phyloP scores from a whole-genome alignment of 2,797 vertebrate genomes.

The Halcyon chelicuti region DNA sequence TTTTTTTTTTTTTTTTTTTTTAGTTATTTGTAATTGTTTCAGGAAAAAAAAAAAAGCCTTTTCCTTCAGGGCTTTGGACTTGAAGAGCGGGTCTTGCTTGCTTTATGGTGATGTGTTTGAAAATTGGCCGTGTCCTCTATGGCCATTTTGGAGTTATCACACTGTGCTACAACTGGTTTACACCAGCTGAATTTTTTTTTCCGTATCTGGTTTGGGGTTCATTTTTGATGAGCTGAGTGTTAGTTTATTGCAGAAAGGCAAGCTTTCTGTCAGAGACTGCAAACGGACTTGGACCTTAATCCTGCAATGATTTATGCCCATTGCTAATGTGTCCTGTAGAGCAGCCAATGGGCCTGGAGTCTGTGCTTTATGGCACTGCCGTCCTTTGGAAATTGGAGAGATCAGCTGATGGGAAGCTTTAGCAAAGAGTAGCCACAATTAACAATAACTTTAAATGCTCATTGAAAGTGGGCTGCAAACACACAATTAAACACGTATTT shows the following conservation, averaged over 20 bases:
- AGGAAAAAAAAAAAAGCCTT: neutral
- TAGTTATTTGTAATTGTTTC: slow-evolving; percentile 54
- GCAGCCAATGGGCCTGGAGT: neutral
- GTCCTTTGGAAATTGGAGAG: neutral
- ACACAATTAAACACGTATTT: neutral
- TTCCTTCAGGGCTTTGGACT: slow-evolving; percentile 34
- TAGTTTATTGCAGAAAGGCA: neutral
- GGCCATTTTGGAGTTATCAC: neutral
- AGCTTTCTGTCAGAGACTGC: neutral
- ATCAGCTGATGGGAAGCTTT: neutral
- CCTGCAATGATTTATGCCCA: neutral
- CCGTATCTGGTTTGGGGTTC: neutral
- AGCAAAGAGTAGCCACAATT: neutral
- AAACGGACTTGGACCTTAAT: slow-evolving; percentile 32
- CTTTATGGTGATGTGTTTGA: neutral
- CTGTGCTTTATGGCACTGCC: neutral
- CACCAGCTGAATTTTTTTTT: neutral
- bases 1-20: neutral
- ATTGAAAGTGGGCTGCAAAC: neutral
- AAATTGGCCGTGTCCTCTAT: neutral
- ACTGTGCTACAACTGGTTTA: neutral
- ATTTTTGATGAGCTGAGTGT: neutral
- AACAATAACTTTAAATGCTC: neutral
- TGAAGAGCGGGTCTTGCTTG: neutral
- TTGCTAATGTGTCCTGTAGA: neutral